Conservation (phyloP, 1,140 invertebrate species). For the Drosophila kurseongensis region DNA sequence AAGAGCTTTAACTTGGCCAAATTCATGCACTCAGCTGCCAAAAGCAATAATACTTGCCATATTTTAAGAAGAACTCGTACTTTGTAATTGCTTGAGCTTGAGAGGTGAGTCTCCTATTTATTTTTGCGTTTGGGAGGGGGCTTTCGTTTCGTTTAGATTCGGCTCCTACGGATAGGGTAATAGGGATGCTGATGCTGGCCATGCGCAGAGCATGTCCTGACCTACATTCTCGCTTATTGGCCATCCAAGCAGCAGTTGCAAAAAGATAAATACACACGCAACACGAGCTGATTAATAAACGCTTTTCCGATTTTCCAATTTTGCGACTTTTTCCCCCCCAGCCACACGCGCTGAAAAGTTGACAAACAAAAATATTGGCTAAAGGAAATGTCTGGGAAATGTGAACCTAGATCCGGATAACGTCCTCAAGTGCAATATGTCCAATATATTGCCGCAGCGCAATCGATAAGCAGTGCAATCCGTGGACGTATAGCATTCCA, state of each 20-base stretch:
- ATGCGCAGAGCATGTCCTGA: slow-evolving; percentile 72
- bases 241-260: slow-evolving; percentile 59
- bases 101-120: slow-evolving; percentile 22
- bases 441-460: slow-evolving; percentile 7
- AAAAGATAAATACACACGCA: slow-evolving; percentile 60
- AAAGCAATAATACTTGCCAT: background rate
- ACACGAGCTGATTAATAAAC: slow-evolving; percentile 46
- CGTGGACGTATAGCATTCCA: background rate
- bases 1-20: background rate
- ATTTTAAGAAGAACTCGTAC: background rate
- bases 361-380: slow-evolving; percentile 19
- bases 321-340: slow-evolving; percentile 5
- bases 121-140: slow-evolving; percentile 1
- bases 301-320: slow-evolving; percentile 24
- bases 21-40: background rate
- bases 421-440: slow-evolving; percentile 22
- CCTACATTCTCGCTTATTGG: slow-evolving; percentile 78
- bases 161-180: slow-evolving; percentile 1
- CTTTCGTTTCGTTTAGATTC: background rate
- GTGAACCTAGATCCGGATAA: slow-evolving; percentile 2
- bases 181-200: slow-evolving; percentile 49
- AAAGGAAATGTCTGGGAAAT: background rate
- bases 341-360: background rate
- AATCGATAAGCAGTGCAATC: slow-evolving; percentile 28
- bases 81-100: background rate